Evolutionary conservation across 2,797 vertebrate genomes (phyloP), one percentile per base, ranked within the genome.

Genomic region (Fringilla coelebs): DNA sequence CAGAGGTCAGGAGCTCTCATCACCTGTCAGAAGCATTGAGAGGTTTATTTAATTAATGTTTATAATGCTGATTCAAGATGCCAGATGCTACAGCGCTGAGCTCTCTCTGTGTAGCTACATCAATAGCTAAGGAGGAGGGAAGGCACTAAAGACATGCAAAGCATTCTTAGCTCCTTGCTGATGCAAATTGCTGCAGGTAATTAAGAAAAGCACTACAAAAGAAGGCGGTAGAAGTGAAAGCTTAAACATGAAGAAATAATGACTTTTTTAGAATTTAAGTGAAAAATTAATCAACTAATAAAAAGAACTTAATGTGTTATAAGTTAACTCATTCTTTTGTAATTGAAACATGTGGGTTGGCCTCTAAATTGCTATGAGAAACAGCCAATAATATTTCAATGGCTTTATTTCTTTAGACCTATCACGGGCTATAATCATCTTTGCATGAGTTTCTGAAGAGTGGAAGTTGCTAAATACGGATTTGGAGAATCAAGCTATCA

Each of bases 251-350:
- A 92, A 87, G 87, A 92, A 96, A 93, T 93, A 93, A 93, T 67
- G 24, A 76, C 49, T 85, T 96, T 81, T 96, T 94, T 45, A 74
- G 72, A 63, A 94, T 85, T 90, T 87, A 91, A 89, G 93, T 87
- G 65, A 97, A 94, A 95, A 96, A 96, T 91, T 95, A 96, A 95
- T 94, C 94, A 96, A 91, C 82, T 93, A 95, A 91, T 95, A 90
- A 95, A 94, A 97, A 94, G 62, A 93, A 89, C 78, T 90, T 95
- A 85, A 71, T 60, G 17, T 55, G 24, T 91, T 96, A 91, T 61
- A 88, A 90, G 89, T 72, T 66, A 75, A 34, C 38, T 82, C 51
- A 32, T 62, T 89, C 76, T 78, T 94, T 63, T 88, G 63, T 77
- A 93, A 95, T 77, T 92, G 89, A 96, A 96, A 94, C 67, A 89